Percentiles rank a stretch among this genome's conserved stretches.
These are phyloP conservation scores for Pseudomyrmex flavicornis DNA, from an alignment of 1,140 invertebrate species.

Conservation along the genomic window DNA sequence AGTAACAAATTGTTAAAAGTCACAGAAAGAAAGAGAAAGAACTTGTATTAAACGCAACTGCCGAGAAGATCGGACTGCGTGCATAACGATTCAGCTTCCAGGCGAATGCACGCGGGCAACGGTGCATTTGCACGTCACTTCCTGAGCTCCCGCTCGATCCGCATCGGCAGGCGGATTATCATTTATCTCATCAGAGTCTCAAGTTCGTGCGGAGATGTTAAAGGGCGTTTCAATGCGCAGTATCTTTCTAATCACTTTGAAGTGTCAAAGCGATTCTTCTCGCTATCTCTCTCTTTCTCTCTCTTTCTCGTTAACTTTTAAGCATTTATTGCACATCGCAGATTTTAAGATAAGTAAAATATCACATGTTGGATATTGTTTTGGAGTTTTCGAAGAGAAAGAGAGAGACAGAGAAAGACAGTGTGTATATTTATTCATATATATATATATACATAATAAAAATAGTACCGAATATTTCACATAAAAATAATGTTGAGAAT, in stretches of 20 bases:
- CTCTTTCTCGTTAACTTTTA: neutral
- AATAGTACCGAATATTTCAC: neutral
- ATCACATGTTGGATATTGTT: too few species aligned
- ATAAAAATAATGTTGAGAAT: too few species aligned
- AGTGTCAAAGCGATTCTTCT: neutral
- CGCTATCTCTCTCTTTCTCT: neutral
- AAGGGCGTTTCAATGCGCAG: constrained; percentile 11
- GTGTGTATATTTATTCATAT: too few species aligned
- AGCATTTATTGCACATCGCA: neutral
- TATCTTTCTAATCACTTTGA: constrained; percentile 24
- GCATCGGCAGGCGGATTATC: constrained; percentile 48
- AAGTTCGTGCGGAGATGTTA: constrained; percentile 15
- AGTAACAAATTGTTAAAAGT: neutral
- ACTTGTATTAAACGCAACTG: neutral
- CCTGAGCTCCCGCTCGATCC: constrained; percentile 43
- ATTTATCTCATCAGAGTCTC: constrained; percentile 45
- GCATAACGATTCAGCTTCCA: constrained; percentile 45
- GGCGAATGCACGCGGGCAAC: constrained; percentile 46
- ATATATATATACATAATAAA: neutral
- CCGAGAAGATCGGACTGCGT: constrained; percentile 20
- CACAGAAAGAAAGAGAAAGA: neutral
- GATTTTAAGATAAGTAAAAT: neutral
- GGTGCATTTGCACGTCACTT: constrained; percentile 56
- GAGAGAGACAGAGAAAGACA: too few species aligned
- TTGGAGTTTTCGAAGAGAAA: too few species aligned